Conservation (phyloP, 2,113 vertebrate species). For the Chlamydotis undulata region DNA sequence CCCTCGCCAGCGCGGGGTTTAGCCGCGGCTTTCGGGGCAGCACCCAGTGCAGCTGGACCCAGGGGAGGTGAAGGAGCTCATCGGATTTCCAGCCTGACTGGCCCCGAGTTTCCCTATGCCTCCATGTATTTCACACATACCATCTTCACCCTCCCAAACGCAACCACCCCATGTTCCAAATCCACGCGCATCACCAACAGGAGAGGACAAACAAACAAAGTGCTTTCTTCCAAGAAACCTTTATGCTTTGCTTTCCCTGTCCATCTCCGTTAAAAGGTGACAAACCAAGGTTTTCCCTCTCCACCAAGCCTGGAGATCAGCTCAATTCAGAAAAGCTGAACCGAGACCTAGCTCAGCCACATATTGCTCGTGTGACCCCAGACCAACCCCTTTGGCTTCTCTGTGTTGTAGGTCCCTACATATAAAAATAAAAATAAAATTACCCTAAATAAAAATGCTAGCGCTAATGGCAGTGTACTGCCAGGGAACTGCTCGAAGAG, state of each 20-base stretch:
- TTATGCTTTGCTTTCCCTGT: not conserved
- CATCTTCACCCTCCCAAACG: accelerated
- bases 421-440: conserved; percentile 5
- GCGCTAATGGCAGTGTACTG: not conserved
- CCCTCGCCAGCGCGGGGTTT: not conserved
- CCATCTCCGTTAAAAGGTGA: not conserved
- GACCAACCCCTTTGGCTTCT: not conserved
- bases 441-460: not conserved
- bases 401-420: not conserved
- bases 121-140: accelerated
- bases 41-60: not conserved
- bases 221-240: not conserved
- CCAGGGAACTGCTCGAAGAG: not conserved
- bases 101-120: not conserved
- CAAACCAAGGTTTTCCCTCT: not conserved
- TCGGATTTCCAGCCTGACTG: accelerated
- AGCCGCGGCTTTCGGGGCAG: not conserved
- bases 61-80: not conserved
- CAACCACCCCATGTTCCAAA: not conserved
- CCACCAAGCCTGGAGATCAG: not conserved
- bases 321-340: not conserved
- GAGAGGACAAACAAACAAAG: not conserved
- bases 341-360: not conserved
- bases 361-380: not conserved
- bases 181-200: accelerated